Evolutionary conservation across 2,888 invertebrate species (phyloP).

Genomic region (Drosophila mimica): DNA sequence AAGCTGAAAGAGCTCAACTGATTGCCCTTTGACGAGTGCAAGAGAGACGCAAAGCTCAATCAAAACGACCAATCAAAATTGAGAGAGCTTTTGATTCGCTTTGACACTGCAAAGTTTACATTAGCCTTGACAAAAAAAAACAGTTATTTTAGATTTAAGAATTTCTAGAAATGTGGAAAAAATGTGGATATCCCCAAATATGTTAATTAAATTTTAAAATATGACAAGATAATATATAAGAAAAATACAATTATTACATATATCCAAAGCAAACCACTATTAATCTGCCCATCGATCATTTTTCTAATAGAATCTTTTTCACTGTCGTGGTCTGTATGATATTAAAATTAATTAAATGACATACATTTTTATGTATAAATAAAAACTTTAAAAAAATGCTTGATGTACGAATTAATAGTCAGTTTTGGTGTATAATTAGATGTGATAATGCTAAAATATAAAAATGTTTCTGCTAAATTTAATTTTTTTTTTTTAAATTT

Average conservation of each 20-base stretch:
- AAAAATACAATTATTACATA: background rate
- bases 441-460: background rate
- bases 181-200: no score
- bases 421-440: background rate
- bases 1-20: constrained; percentile 1
- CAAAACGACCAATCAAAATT: constrained; percentile 38
- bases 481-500: background rate
- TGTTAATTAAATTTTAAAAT: background rate
- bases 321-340: background rate
- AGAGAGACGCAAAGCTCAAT: constrained; percentile 12
- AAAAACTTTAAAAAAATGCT: background rate
- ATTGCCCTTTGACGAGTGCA: constrained; percentile 1
- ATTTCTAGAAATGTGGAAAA: background rate
- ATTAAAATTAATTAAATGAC: background rate
- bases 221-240: background rate
- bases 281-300: background rate
- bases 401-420: background rate
- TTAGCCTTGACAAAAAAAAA: background rate
- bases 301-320: background rate
- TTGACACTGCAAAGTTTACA: background rate
- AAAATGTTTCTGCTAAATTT: background rate
- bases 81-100: constrained; percentile 5
- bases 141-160: background rate
- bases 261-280: background rate
- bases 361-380: background rate